phyloP scores from a whole-genome alignment of 2,888 invertebrate species.

The Agonopterix alstromeriana region DNA sequence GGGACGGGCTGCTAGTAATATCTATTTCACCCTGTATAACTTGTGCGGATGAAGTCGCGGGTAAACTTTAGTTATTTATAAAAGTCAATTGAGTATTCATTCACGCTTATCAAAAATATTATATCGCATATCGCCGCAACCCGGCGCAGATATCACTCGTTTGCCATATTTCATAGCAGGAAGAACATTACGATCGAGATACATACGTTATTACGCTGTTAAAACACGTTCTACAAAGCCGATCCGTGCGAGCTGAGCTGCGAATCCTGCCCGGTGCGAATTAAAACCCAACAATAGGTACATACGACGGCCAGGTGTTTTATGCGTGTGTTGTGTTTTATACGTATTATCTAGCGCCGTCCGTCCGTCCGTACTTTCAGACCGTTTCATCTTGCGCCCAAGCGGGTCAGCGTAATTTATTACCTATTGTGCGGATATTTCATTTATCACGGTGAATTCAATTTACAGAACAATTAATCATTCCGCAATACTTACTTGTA shows the following conservation, averaged over 20 bases:
- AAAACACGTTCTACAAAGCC: slow-evolving; percentile 9
- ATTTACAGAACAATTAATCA: slow-evolving; percentile 76
- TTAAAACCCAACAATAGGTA: slow-evolving; percentile 39
- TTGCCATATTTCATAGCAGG: slow-evolving; percentile 6
- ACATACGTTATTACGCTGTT: slow-evolving; percentile 10
- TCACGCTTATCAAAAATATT: too few relatives aligned
- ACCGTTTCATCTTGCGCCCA: slow-evolving; percentile 69
- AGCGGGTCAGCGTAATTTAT: slow-evolving; percentile 74
- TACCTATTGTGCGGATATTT: slow-evolving; percentile 76
- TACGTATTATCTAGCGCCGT: slow-evolving; percentile 56
- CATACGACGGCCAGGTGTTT: slow-evolving; percentile 51
- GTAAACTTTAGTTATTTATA: too few relatives aligned
- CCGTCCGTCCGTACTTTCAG: slow-evolving; percentile 62
- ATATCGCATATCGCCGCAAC: too few relatives aligned
- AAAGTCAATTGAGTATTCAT: too few relatives aligned
- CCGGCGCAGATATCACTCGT: slow-evolving; percentile 3
- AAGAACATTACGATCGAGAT: slow-evolving; percentile 7
- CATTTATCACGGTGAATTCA: slow-evolving; percentile 77
- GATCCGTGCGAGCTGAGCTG: too few relatives aligned
- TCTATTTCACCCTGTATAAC: too few relatives aligned
- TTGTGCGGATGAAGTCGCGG: too few relatives aligned
- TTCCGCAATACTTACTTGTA: slow-evolving; percentile 71
- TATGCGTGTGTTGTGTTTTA: slow-evolving; percentile 60
- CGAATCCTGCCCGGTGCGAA: slow-evolving; percentile 1
- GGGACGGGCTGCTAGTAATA: too few relatives aligned